phyloP scores from a whole-genome alignment of 2,888 invertebrate genomes.

The Agrotis clavis region DNA sequence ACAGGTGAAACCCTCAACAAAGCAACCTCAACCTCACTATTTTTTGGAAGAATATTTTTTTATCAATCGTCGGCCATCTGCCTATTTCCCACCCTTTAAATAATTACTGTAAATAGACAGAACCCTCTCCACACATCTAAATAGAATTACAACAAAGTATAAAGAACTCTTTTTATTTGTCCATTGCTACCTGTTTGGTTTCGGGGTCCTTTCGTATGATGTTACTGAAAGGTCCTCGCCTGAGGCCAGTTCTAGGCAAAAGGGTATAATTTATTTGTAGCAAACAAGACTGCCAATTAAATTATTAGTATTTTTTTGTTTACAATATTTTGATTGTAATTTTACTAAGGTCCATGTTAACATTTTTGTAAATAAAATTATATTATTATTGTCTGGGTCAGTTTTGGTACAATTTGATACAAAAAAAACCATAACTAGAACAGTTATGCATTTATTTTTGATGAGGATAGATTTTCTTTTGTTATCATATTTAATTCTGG shows the following conservation, averaged over 20 bases:
- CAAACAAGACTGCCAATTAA: conserved; percentile 36
- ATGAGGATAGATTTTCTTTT: no score
- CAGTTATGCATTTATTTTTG: no score
- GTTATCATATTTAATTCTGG: no score
- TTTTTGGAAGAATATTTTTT: no score
- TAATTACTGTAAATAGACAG: background rate
- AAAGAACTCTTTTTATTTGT: conserved; percentile 41
- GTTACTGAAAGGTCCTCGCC: conserved; percentile 54
- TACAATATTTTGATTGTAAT: background rate
- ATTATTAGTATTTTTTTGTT: conserved; percentile 20
- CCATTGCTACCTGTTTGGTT: conserved; percentile 31
- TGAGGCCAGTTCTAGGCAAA: conserved; percentile 28
- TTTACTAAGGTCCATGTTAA: no score
- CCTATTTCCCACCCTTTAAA: background rate
- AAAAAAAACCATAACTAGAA: no score
- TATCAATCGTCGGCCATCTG: background rate
- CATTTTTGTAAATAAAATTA: no score
- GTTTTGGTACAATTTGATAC: no score
- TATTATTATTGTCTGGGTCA: no score
- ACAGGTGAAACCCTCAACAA: no score
- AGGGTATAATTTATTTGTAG: conserved; percentile 23
- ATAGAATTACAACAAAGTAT: conserved; percentile 15
- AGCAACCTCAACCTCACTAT: no score
- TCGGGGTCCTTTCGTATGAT: conserved; percentile 28
- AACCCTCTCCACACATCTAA: background rate